Evolutionary conservation across 2,888 invertebrate genomes (phyloP).

Genomic region (Erebia ligea): DNA sequence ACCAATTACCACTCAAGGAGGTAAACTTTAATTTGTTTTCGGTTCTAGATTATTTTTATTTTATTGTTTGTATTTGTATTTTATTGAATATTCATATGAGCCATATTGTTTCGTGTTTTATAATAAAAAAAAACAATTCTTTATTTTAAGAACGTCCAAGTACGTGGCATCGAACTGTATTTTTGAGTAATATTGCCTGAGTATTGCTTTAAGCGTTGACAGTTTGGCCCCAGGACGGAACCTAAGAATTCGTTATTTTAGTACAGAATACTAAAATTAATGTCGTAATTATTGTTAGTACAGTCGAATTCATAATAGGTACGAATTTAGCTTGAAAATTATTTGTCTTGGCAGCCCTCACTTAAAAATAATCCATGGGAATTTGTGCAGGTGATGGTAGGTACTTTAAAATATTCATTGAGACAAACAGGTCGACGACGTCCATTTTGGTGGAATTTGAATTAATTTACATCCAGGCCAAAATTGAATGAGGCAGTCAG

Average conservation of each 20-base stretch:
- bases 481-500: neutral
- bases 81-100: no score
- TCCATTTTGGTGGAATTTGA: constrained; percentile 20
- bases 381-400: constrained; percentile 24
- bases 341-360: constrained; percentile 11
- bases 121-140: no score
- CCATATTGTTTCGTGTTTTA: no score
- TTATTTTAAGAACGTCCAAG: no score
- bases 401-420: constrained; percentile 20
- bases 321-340: constrained; percentile 1
- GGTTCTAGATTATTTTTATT: no score
- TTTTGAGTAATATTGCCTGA: no score
- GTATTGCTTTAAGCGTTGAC: no score
- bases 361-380: constrained; percentile 27
- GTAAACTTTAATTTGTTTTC: no score
- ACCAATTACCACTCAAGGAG: no score
- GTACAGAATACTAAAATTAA: neutral
- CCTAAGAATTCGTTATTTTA: neutral
- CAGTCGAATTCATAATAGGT: neutral
- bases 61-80: no score
- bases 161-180: no score
- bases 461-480: neutral
- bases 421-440: constrained; percentile 41
- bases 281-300: neutral
- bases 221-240: no score